These are phyloP conservation scores for Istiophorus platypterus DNA, from an alignment of 2,113 vertebrate species.

Conservation along the genomic window DNA sequence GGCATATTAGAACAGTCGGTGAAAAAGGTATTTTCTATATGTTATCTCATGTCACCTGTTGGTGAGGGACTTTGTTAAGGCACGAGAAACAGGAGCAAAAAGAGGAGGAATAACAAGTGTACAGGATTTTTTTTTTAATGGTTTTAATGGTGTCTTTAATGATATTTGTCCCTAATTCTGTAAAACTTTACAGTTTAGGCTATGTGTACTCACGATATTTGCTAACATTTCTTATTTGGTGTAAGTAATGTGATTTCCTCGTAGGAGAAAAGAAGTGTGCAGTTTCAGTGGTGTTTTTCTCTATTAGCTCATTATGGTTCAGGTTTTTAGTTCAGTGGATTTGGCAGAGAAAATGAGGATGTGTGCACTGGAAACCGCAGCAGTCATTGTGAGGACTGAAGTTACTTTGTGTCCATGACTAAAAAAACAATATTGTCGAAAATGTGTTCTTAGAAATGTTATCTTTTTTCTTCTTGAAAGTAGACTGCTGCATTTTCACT, in stretches of 20 bases:
- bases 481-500: background rate
- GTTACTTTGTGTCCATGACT: background rate
- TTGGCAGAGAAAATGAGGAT: slow-evolving; percentile 67
- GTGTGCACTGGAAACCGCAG: slow-evolving; percentile 12
- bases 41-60: slow-evolving; percentile 13
- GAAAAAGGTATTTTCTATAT: slow-evolving; percentile 8
- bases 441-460: background rate
- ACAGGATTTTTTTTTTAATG: too few species aligned
- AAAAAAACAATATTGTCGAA: slow-evolving; percentile 10
- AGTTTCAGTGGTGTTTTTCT: slow-evolving; percentile 45
- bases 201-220: slow-evolving; percentile 18
- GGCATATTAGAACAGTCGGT: slow-evolving; percentile 17
- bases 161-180: slow-evolving; percentile 26
- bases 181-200: background rate
- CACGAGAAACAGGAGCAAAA: background rate
- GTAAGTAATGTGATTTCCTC: slow-evolving; percentile 56
- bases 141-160: background rate
- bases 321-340: slow-evolving; percentile 37
- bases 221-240: slow-evolving; percentile 12
- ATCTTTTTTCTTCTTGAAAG: background rate
- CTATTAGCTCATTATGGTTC: slow-evolving; percentile 53
- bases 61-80: background rate
- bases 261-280: slow-evolving; percentile 28
- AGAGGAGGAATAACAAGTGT: too few species aligned
- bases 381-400: slow-evolving; percentile 9